A percentile compares a stretch with the other conserved stretches of the same genome.
Evolutionary conservation across 2,888 invertebrate species (phyloP).

Genomic region (Lepidocyrtoides sp.): DNA sequence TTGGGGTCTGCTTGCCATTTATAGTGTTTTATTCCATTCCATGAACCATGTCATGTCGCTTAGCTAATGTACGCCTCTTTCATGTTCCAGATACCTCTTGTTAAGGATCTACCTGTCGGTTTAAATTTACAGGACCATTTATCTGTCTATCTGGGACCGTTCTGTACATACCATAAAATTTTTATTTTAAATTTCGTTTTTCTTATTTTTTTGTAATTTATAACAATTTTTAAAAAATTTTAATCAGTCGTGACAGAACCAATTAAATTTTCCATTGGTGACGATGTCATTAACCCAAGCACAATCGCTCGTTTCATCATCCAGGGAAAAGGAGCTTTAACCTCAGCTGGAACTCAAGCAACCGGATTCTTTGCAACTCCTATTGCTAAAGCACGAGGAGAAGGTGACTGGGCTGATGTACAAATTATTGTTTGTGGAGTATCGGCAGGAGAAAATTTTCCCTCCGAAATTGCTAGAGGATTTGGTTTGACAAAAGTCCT

Average conservation of each 20-base stretch:
- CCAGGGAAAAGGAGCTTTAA: slow-evolving; percentile 75
- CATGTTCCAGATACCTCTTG: slow-evolving; percentile 77
- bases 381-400: slow-evolving; percentile 74
- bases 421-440: slow-evolving; percentile 78
- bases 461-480: slow-evolving; percentile 67
- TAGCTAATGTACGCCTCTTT: no score
- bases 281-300: slow-evolving; percentile 79
- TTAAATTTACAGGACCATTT: slow-evolving; percentile 83
- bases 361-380: slow-evolving; percentile 79
- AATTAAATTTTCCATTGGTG: slow-evolving; percentile 77
- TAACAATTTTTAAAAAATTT: no score
- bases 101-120: slow-evolving; percentile 82
- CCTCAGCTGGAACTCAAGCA: slow-evolving; percentile 80
- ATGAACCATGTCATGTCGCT: no score
- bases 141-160: slow-evolving; percentile 80
- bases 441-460: slow-evolving; percentile 74
- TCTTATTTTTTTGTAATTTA: no score
- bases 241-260: slow-evolving; percentile 77
- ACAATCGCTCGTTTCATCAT: slow-evolving; percentile 74
- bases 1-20: slow-evolving; percentile 51
- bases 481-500: slow-evolving; percentile 66
- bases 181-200: no score
- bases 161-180: no score
- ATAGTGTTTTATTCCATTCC: slow-evolving; percentile 2
- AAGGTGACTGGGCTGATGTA: slow-evolving; percentile 78